A percentile compares a stretch with the other conserved stretches of the same genome.
Evolutionary conservation across 2,888 invertebrate genomes (phyloP).

Genomic region (Cantharis rufa): DNA sequence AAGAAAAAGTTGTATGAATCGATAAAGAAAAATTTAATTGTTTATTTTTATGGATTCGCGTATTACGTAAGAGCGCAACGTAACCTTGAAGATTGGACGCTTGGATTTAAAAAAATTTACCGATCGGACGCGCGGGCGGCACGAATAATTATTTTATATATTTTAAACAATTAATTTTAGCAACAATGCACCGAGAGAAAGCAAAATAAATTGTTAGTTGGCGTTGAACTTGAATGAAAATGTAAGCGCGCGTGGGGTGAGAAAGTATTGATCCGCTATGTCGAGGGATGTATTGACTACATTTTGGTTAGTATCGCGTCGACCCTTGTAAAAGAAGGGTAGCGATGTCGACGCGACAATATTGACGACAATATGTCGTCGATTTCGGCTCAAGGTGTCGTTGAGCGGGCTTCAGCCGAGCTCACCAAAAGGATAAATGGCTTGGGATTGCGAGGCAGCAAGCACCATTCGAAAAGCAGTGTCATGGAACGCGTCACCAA

Average conservation of each 20-base stretch:
- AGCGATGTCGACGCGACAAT: slow-evolving; percentile 28
- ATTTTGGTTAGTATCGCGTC: slow-evolving; percentile 24
- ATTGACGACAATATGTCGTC: slow-evolving; percentile 66
- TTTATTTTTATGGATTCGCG: not conserved
- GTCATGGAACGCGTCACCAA: slow-evolving; percentile 89
- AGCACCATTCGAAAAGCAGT: slow-evolving; percentile 61
- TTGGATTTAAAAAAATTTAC: not conserved
- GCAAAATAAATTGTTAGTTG: not conserved
- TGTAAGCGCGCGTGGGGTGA: slow-evolving; percentile 29
- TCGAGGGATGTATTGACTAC: slow-evolving; percentile 33
- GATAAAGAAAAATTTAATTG: not conserved
- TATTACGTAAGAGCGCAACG: not conserved
- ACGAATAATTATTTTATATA: not conserved
- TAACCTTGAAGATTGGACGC: not conserved
- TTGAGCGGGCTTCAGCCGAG: slow-evolving; percentile 89
- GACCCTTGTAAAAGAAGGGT: slow-evolving; percentile 24
- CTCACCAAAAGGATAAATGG: slow-evolving; percentile 87
- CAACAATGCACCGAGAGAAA: not conserved
- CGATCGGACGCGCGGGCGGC: too few relatives aligned
- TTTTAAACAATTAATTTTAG: not conserved
- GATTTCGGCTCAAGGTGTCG: slow-evolving; percentile 86
- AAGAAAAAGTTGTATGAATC: not conserved
- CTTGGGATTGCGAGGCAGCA: slow-evolving; percentile 57
- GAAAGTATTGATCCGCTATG: slow-evolving; percentile 32
- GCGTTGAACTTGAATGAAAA: slow-evolving; percentile 33